Base-by-base conservation (phyloP, 2,797 vertebrate genomes). In the Liparis tanakae region DNA sequence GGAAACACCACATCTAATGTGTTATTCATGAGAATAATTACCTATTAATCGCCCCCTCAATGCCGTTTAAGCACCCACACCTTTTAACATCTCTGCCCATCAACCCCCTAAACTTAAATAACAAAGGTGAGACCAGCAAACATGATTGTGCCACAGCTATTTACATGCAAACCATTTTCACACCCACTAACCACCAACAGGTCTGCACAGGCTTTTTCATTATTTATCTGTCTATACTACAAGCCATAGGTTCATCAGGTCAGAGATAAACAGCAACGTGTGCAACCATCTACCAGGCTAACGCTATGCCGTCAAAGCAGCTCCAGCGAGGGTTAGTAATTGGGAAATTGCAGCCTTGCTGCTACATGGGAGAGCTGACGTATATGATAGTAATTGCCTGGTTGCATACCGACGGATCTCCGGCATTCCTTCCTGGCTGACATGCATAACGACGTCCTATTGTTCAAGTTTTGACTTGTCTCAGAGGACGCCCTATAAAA, bases 391-490 rank as follows among this genome's bases (percentile, higher is more conserved):
- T 91, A 91, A 93, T 91, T 92, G 86, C 84, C 61, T 87, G 88
- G 83, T 86, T 87, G 80, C 88, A 92, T 93, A 89, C 93, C 85
- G 44, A 79, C 72, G 61, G 80, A 81, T 89, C 79, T 83, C 7
- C 56, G 88, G 87, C 87, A 93, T 93, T 94, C 91, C 88, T 89
- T 78, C 78, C 78, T 51, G 76, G 86, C 87, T 90, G 78, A 92
- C 89, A 86, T 84, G 90, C 86, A 83, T 85, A 91, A 89, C 84
- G 82, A 86, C n/a, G 78, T 88, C 85, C 86, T 78, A 85, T 88
- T 92, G 91, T 92, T 92, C 91, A 82, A 89, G 93, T 89, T 82
- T 63, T 79, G 81, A 93, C 94, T 87, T 91, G 94, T 87, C 83
- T 79, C 58, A 43, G 72, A 79, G 81, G 81, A 84, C 81, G 81